Percentiles rank a stretch among this genome's conserved stretches.
These are phyloP conservation scores for Lepidonotus clava DNA, from an alignment of 2,888 invertebrate genomes.

Conservation along the genomic window DNA sequence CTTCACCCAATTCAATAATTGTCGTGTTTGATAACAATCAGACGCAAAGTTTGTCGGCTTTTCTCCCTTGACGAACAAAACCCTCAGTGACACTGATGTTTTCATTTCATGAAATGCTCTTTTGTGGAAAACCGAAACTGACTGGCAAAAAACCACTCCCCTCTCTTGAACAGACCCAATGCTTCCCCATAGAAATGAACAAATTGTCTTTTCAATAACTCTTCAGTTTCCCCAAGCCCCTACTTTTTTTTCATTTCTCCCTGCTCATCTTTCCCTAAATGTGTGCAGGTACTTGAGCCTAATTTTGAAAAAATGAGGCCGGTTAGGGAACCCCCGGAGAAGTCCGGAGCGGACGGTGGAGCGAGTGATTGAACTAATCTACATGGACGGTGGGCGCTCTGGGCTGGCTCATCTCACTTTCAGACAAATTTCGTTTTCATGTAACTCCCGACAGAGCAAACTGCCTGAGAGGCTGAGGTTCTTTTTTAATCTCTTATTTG, in stretches of 20 bases:
- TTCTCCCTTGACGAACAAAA: neutral
- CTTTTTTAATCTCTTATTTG: no score
- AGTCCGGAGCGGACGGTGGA: neutral
- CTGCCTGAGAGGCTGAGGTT: neutral
- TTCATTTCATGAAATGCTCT: slow-evolving; percentile 37
- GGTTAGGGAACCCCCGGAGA: neutral
- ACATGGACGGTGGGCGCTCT: neutral
- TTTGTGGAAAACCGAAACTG: neutral
- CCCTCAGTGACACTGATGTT: neutral
- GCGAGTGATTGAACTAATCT: neutral
- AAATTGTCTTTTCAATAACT: slow-evolving; percentile 37
- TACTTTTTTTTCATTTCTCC: neutral
- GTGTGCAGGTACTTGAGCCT: no score
- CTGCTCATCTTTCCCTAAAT: no score
- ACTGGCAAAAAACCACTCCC: neutral
- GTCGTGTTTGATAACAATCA: neutral
- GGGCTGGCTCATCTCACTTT: neutral
- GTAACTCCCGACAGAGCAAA: neutral
- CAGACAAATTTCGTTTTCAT: neutral
- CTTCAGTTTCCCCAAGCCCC: no score
- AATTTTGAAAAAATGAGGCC: no score
- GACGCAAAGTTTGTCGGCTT: neutral
- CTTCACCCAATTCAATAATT: neutral
- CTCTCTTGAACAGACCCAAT: neutral
- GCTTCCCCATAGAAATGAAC: neutral